These are phyloP conservation scores for Homalodisca vitripennis DNA, from an alignment of 1,140 invertebrate genomes.

Conservation along the genomic window DNA sequence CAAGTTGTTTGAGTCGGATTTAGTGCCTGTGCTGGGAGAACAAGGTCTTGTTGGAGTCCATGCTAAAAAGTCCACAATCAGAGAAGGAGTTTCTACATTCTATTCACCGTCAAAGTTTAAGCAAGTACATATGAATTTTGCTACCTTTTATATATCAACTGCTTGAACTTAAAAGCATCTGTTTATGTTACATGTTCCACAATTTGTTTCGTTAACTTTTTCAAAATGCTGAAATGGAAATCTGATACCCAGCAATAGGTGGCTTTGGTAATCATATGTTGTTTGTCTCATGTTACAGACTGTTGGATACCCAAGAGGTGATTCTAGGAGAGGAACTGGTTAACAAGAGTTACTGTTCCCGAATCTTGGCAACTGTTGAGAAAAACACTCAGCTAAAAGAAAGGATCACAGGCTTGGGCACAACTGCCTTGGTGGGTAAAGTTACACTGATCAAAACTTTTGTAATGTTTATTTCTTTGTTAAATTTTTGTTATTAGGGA, in stretches of 20 bases:
- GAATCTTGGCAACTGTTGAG: slow-evolving; percentile 45
- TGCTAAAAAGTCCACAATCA: slow-evolving; percentile 68
- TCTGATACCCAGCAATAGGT: too few species aligned
- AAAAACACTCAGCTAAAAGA: slow-evolving; percentile 44
- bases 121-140: too few species aligned
- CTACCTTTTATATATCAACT: too few species aligned
- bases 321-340: slow-evolving; percentile 59
- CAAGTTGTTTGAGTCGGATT: slow-evolving; percentile 71
- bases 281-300: slow-evolving; percentile 43
- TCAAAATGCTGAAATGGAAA: too few species aligned
- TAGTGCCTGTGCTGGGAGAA: slow-evolving; percentile 60
- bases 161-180: too few species aligned
- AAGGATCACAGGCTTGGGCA: slow-evolving; percentile 46
- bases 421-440: slow-evolving; percentile 45
- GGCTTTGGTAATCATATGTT: too few species aligned
- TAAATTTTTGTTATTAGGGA: too few species aligned
- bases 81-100: slow-evolving; percentile 81
- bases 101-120: slow-evolving; percentile 62
- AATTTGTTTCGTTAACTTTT: too few species aligned
- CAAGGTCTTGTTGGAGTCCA: slow-evolving; percentile 59
- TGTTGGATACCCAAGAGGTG: slow-evolving; percentile 51
- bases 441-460: too few species aligned
- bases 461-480: too few species aligned
- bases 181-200: too few species aligned
- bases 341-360: slow-evolving; percentile 41